Conservation (phyloP, 2,888 invertebrate genomes). For the Atherix ibis region DNA sequence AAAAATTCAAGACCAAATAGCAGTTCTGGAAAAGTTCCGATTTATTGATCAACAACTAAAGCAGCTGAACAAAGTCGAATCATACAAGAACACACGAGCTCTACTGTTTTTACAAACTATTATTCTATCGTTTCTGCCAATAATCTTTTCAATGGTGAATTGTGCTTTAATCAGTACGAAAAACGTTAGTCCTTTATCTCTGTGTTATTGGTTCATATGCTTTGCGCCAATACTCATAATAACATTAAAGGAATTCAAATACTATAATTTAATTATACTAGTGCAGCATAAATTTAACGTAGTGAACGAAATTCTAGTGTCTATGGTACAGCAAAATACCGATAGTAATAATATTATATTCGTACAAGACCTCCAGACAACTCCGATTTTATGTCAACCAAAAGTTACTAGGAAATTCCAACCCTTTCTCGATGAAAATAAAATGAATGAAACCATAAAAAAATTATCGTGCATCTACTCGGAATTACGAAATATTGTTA, state of each 20-base stretch:
- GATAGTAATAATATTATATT: background rate
- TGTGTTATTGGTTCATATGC: slow-evolving; percentile 6
- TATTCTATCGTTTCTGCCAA: slow-evolving; percentile 1
- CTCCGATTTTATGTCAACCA: too few relatives aligned
- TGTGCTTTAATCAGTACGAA: slow-evolving; percentile 4
- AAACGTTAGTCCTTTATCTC: background rate
- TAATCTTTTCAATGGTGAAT: slow-evolving; percentile 6
- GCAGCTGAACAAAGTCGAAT: background rate
- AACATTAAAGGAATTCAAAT: slow-evolving; percentile 5
- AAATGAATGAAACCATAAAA: background rate
- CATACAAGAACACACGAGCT: slow-evolving; percentile 1
- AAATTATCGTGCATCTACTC: slow-evolving; percentile 1
- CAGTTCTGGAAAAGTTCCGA: background rate
- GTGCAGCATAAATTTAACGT: slow-evolving; percentile 2
- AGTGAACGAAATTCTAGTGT: slow-evolving; percentile 1
- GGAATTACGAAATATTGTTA: background rate
- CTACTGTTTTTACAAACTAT: background rate
- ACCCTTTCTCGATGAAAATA: too few relatives aligned
- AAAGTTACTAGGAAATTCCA: too few relatives aligned
- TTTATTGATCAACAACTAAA: slow-evolving; percentile 4
- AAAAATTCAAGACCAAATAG: background rate
- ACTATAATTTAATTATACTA: slow-evolving; percentile 2
- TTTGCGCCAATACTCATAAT: slow-evolving; percentile 5
- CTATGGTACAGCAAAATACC: background rate
- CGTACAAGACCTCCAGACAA: background rate